phyloP scores from a whole-genome alignment of 1,140 invertebrate genomes.

The Leptopilina boulardi region DNA sequence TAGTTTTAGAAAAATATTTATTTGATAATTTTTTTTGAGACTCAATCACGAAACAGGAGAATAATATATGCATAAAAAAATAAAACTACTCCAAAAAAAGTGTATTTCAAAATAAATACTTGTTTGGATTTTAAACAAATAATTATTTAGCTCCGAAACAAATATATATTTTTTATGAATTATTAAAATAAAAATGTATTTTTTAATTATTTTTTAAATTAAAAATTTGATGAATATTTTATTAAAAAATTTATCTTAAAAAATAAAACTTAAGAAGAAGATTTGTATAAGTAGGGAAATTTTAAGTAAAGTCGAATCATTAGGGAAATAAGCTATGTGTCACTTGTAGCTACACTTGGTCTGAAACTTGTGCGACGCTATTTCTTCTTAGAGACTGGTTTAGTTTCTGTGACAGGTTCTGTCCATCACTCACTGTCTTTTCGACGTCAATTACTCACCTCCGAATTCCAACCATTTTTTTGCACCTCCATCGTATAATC shows the following conservation, averaged over 20 bases:
- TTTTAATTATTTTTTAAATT: too few species aligned
- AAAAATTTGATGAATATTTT: not conserved
- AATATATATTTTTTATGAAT: too few species aligned
- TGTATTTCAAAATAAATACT: too few species aligned
- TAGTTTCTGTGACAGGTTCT: slow-evolving; percentile 53
- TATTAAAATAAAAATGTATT: too few species aligned
- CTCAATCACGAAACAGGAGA: too few species aligned
- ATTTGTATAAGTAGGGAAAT: not conserved
- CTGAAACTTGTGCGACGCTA: slow-evolving; percentile 11
- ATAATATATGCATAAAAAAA: too few species aligned
- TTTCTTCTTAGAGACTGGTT: slow-evolving; percentile 38
- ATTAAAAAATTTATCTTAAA: not conserved
- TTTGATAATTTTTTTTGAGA: too few species aligned
- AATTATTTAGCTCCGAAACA: too few species aligned
- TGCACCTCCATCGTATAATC: not conserved
- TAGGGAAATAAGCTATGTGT: not conserved
- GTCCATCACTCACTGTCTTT: slow-evolving; percentile 71
- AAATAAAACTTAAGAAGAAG: not conserved
- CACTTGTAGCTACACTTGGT: not conserved
- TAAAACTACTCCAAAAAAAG: too few species aligned
- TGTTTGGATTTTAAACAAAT: too few species aligned
- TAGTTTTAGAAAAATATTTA: too few species aligned
- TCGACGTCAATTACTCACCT: slow-evolving; percentile 48
- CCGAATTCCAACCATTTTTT: slow-evolving; percentile 16
- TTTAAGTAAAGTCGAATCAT: not conserved